phyloP scores from a whole-genome alignment of 2,888 invertebrate genomes.

The Ormia ochracea region DNA sequence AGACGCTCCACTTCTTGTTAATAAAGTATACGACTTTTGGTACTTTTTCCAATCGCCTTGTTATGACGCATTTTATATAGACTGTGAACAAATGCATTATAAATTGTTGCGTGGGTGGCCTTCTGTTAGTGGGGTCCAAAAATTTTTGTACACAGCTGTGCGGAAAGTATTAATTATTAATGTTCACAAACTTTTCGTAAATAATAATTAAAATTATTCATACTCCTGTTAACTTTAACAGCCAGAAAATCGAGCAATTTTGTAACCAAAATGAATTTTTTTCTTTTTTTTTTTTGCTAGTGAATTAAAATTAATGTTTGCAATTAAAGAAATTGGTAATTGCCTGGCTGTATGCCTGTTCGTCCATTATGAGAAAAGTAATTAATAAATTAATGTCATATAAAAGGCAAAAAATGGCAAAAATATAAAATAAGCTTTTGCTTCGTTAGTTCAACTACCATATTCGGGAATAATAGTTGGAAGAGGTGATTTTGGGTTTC shows the following conservation, averaged over 20 bases:
- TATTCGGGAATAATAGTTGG: too few relatives aligned
- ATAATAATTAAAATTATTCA: constrained; percentile 22
- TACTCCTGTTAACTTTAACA: not conserved
- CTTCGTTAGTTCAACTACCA: too few relatives aligned
- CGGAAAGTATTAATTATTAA: not conserved
- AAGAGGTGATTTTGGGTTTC: too few relatives aligned
- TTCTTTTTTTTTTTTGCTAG: not conserved
- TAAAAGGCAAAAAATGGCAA: too few relatives aligned
- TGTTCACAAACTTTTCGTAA: not conserved
- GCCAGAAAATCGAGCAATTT: not conserved
- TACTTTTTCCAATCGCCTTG: too few relatives aligned
- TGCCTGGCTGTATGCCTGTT: not conserved
- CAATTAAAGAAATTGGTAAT: constrained; percentile 1
- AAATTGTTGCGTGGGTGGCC: too few relatives aligned
- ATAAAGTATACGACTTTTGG: too few relatives aligned
- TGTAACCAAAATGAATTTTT: not conserved
- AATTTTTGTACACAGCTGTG: constrained; percentile 6
- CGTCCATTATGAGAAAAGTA: not conserved
- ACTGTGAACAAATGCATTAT: too few relatives aligned
- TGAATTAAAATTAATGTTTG: not conserved
- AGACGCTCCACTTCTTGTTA: too few relatives aligned
- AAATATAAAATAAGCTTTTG: too few relatives aligned
- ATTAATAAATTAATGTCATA: not conserved
- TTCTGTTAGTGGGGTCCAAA: too few relatives aligned
- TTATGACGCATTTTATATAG: too few relatives aligned